Evolutionary conservation across 2,888 invertebrate genomes (phyloP).

Genomic region (Ormyrus nitidulus): DNA sequence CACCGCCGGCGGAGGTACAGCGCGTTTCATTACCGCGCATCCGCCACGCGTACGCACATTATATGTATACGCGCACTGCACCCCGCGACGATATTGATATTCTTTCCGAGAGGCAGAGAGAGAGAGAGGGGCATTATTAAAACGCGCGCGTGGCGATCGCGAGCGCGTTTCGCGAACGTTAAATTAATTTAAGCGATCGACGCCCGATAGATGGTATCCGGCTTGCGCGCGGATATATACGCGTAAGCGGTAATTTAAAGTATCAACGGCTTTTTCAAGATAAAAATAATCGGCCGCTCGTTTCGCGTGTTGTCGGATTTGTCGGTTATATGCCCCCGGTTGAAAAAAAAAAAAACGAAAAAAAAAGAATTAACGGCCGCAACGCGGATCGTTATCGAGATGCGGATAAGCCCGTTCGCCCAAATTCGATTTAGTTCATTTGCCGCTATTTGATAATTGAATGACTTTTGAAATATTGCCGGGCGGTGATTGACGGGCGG

Average conservation of each 20-base stretch:
- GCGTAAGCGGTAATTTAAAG: not conserved
- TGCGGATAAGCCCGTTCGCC: too few species aligned
- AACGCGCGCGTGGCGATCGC: not conserved
- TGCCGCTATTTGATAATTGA: too few species aligned
- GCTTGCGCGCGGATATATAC: not conserved
- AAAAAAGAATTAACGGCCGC: too few species aligned
- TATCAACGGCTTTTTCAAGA: not conserved
- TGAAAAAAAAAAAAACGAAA: too few species aligned
- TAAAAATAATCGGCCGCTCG: too few species aligned
- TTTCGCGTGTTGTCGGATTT: too few species aligned
- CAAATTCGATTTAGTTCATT: too few species aligned
- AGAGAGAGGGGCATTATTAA: constrained; percentile 27
- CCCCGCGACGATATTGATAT: constrained; percentile 33
- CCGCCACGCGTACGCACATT: not conserved
- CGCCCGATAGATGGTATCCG: not conserved
- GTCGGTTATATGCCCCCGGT: too few species aligned
- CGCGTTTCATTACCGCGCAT: constrained; percentile 32
- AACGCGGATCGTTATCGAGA: too few species aligned
- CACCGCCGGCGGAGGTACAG: constrained; percentile 4
- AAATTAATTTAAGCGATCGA: constrained; percentile 30
- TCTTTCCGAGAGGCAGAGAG: constrained; percentile 24
- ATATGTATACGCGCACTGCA: not conserved
- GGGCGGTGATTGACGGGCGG: too few species aligned
- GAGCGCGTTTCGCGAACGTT: constrained; percentile 3
- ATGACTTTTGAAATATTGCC: too few species aligned